phyloP scores from a whole-genome alignment of 64 coral and sea anemone species.

The Stichodactyla mertensii region DNA sequence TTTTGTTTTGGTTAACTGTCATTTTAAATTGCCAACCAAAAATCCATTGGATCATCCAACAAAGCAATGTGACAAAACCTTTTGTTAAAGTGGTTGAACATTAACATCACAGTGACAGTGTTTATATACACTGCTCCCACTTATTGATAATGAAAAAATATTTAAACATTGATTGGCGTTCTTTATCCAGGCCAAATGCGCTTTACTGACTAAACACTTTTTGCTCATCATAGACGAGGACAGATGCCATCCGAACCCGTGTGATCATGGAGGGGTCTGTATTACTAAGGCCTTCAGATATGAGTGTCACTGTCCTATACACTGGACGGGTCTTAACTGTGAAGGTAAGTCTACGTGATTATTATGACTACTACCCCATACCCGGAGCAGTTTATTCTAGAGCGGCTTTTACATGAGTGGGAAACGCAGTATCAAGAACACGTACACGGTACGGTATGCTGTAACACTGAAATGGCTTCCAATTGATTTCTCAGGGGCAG shows the following conservation, averaged over 20 bases:
- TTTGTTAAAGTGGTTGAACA: no score
- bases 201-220: background rate
- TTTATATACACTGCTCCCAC: no score
- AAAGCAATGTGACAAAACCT: no score
- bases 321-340: constrained; percentile 82
- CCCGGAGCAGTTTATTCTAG: no score
- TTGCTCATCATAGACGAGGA: constrained; percentile 61
- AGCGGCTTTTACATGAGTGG: no score
- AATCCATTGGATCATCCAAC: no score
- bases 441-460: background rate
- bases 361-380: background rate
- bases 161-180: no score
- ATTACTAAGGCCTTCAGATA: constrained; percentile 68
- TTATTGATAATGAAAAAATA: no score
- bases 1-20: no score
- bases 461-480: background rate
- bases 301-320: constrained; percentile 79
- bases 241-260: constrained; percentile 82
- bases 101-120: no score
- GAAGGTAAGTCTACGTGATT: constrained; percentile 56
- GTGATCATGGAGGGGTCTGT: constrained; percentile 87
- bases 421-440: background rate
- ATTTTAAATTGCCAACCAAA: no score
- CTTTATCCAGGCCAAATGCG: no score
- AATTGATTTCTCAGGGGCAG: background rate